A percentile compares a stretch with the other conserved stretches of the same genome.
phyloP scores from a whole-genome alignment of 1,140 invertebrate genomes.

The roundworm (Caenorhabditis elegans) region WBcel235 BX284605.5:13167001-13167500 shows the following conservation, averaged over 20 bases:
- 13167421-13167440: constrained; percentile 28
- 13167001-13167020: neutral
- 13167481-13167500: constrained; percentile 12
- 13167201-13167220: neutral
- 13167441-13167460: neutral
- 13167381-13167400: neutral
- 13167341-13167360: neutral
- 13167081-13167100: neutral
- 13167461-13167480: neutral
- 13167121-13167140: neutral
- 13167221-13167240: neutral
- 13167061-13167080: neutral
- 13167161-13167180: neutral
- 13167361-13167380: too few relatives aligned
- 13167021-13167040: neutral
- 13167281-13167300: neutral
- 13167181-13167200: too few relatives aligned
- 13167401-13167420: neutral
- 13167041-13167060: neutral
- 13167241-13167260: constrained; percentile 2
- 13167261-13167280: neutral
- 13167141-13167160: neutral
- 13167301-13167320: neutral
- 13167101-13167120: neutral
- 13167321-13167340: neutral